A percentile compares a stretch with the other conserved stretches of the same genome.
These are phyloP conservation scores for Trinorchestia longiramus DNA, from an alignment of 1,140 invertebrate genomes.

Conservation along the genomic window DNA sequence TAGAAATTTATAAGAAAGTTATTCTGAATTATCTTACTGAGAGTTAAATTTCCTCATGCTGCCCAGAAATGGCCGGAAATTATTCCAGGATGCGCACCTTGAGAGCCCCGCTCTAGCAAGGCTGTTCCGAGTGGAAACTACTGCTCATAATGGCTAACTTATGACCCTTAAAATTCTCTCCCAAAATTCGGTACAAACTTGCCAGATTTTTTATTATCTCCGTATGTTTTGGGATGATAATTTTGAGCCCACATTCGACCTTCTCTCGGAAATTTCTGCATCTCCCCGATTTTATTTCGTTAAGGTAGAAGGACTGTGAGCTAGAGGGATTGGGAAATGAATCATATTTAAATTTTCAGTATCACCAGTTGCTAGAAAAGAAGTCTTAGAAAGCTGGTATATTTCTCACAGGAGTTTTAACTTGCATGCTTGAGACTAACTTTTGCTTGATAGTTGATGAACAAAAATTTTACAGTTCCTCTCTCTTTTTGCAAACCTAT, in stretches of 20 bases:
- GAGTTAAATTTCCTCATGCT: neutral
- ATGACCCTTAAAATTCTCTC: constrained; percentile 8
- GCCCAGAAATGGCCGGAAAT: neutral
- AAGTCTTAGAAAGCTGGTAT: too few species aligned
- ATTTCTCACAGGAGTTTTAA: neutral
- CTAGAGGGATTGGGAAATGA: neutral
- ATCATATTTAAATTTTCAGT: neutral
- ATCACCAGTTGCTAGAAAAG: too few species aligned
- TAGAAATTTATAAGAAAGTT: neutral
- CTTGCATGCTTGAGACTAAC: neutral
- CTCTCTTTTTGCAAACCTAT: neutral
- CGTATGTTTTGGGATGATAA: neutral
- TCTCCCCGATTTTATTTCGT: neutral
- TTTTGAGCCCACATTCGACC: neutral
- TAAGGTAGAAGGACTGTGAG: neutral
- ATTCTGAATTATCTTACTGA: neutral
- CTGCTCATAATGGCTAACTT: constrained; percentile 1
- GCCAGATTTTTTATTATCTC: neutral
- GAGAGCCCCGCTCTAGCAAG: neutral
- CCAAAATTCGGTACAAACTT: neutral
- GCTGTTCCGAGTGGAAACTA: neutral
- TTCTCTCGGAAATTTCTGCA: neutral
- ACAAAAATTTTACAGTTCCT: neutral
- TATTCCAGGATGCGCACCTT: neutral
- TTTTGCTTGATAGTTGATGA: neutral